Base-by-base conservation (phyloP, 2,888 invertebrate species). In the Nesidiocoris tenuis region DNA sequence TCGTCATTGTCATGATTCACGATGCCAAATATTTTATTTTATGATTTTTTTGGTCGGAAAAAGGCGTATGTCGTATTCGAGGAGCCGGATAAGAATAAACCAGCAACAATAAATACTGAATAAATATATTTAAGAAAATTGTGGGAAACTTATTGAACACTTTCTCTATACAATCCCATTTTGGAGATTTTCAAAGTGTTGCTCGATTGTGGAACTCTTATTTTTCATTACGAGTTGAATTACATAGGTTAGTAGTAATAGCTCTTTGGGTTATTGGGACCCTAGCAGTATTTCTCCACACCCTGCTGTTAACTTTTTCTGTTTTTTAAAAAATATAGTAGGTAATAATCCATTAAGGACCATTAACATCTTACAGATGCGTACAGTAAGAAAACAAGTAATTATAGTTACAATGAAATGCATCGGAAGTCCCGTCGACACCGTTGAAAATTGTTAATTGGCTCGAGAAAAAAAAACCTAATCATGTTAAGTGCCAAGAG, bases 211-310 rank as follows among this genome's bases (percentile, higher is more conserved):
- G 65, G 19, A 39, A 63, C 25, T 22, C 23, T 24, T 24, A 39
- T 65, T 65, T 19, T 24, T 39, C 65, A 39, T 39, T 12, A 39
- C 12, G 39, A 39, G 39, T 12, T 18, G 65, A 65, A 0, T 18
- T 25, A 19, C n/a, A 18, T 39, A 39, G 18, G 18, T 18, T n/a
- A 3, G 19, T 25, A n/a, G 25, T 39, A 25, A 25, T 64, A 65
- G 65, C 65, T 65, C 65, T 65, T 65, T 65, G 65, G 39, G 39
- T 65, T 65, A 39, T 23, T 25, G n/a, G 7, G 25, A 65, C 65
- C 65, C 39, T 24, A 64, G 64, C 64, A 64, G 64, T 64, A n/a
- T n/a, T n/a, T 64, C 1, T 64, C 12, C 25, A 1, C 23, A 64
- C 64, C 64, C 64, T 64, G 64, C 64, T 23, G 39, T 65, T 39